Conservation (phyloP, 2,888 invertebrate genomes). For the Tillus elongatus region DNA sequence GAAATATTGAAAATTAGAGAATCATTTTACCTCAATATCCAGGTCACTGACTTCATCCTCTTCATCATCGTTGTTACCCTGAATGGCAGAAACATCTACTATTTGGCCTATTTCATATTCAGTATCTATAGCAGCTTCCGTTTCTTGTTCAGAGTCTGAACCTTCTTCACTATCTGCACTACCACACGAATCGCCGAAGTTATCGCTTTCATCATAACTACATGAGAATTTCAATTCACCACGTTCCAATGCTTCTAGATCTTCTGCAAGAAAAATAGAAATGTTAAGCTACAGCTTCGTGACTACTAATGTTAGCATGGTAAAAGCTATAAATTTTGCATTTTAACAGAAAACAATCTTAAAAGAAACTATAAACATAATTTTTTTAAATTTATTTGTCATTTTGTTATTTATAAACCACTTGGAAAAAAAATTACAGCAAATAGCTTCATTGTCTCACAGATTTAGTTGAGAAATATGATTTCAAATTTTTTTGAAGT, state of each 20-base stretch:
- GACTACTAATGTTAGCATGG: too few relatives aligned
- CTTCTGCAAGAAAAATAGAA: conserved; percentile 46
- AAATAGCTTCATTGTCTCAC: too few relatives aligned
- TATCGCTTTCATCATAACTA: conserved; percentile 39
- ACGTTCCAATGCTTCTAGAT: conserved; percentile 71
- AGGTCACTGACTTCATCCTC: conserved; percentile 39
- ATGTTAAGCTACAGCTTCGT: too few relatives aligned
- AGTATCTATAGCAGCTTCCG: conserved; percentile 33
- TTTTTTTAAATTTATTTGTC: too few relatives aligned
- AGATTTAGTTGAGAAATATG: too few relatives aligned
- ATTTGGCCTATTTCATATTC: conserved; percentile 33
- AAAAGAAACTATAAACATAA: too few relatives aligned
- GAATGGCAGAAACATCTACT: conserved; percentile 40
- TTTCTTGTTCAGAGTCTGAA: conserved; percentile 48
- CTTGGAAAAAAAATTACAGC: too few relatives aligned
- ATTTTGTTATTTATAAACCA: too few relatives aligned
- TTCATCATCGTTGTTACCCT: conserved; percentile 46
- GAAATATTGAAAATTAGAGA: conserved; percentile 4
- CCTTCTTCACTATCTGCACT: conserved; percentile 61
- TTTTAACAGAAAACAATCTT: neutral
- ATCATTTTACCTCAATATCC: conserved; percentile 50
- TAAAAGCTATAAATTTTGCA: conserved; percentile 7
- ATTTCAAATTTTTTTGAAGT: too few relatives aligned
- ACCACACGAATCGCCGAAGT: conserved; percentile 48
- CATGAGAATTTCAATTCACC: conserved; percentile 80